A percentile compares a stretch with the other conserved stretches of the same genome.
These are phyloP conservation scores for Epinotia brunnichana DNA, from an alignment of 2,888 invertebrate species.

Conservation along the genomic window DNA sequence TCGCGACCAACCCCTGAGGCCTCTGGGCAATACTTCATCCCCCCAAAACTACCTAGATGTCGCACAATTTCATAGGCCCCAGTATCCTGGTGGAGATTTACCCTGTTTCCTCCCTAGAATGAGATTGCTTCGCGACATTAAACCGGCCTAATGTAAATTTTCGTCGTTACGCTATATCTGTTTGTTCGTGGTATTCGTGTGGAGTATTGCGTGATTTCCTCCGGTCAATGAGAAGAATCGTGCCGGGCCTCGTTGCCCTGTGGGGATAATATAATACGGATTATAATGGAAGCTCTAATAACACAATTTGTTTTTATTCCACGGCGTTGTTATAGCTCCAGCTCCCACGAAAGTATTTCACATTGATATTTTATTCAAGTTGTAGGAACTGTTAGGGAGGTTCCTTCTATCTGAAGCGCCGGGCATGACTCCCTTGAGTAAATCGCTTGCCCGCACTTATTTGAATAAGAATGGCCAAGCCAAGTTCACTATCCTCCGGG, in stretches of 20 bases:
- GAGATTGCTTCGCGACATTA: constrained; percentile 82
- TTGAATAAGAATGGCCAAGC: constrained; percentile 79
- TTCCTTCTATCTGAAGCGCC: constrained; percentile 51
- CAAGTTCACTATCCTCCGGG: constrained; percentile 60
- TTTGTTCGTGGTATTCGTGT: constrained; percentile 62
- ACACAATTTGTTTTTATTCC: constrained; percentile 57
- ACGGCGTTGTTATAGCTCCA: constrained; percentile 46
- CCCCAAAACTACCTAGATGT: constrained; percentile 46
- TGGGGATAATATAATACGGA: constrained; percentile 51
- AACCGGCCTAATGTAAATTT: constrained; percentile 80
- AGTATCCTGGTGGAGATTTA: constrained; percentile 60
- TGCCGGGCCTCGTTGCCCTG: constrained; percentile 48
- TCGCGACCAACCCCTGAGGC: constrained; percentile 57
- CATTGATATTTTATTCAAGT: constrained; percentile 38
- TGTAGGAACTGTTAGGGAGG: constrained; percentile 46
- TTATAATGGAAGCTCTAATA: constrained; percentile 53
- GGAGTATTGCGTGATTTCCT: constrained; percentile 66
- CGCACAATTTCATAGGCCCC: constrained; percentile 57
- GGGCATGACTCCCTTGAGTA: constrained; percentile 63
- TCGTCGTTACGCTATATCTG: constrained; percentile 72
- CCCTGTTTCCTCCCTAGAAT: constrained; percentile 75
- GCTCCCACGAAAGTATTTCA: constrained; percentile 14
- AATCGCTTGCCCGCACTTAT: constrained; percentile 73
- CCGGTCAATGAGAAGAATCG: constrained; percentile 63
- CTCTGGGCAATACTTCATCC: constrained; percentile 55